phyloP scores from a whole-genome alignment of 2,113 vertebrate species.

The Acanthochromis polyacanthus region DNA sequence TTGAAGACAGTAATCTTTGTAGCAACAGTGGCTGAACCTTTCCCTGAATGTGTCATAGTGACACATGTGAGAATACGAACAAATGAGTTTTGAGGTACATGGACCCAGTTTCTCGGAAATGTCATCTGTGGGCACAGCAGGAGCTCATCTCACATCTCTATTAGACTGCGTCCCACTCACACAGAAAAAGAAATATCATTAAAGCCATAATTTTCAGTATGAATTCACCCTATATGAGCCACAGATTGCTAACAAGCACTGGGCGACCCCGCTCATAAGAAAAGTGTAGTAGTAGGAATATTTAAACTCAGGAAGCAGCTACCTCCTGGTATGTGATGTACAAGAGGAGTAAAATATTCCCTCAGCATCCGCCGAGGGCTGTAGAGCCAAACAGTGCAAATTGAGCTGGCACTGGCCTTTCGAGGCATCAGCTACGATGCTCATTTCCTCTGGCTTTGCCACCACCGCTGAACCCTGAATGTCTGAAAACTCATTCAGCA shows the following conservation, averaged over 20 bases:
- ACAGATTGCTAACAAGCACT: slow-evolving; percentile 9
- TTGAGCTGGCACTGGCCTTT: slow-evolving; percentile 25
- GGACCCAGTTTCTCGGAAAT: neutral
- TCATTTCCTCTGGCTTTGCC: slow-evolving; percentile 33
- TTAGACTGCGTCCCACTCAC: neutral
- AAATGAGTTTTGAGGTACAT: no score
- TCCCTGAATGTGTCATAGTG: no score
- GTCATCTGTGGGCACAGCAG: neutral
- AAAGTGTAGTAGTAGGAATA: neutral
- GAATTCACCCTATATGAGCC: slow-evolving; percentile 7
- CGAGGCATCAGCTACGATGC: slow-evolving; percentile 19
- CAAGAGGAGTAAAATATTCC: neutral
- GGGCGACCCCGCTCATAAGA: neutral
- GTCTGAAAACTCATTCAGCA: slow-evolving; percentile 22
- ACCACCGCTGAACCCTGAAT: neutral
- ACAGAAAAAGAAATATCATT: neutral
- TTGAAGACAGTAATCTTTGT: no score
- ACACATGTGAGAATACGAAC: no score
- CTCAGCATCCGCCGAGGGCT: neutral
- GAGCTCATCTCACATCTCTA: neutral
- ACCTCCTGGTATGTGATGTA: neutral
- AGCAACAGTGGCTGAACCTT: no score
- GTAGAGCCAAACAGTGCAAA: slow-evolving; percentile 13
- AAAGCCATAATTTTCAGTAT: neutral
- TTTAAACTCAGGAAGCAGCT: slow-evolving; percentile 16